phyloP scores from a whole-genome alignment of 2,797 vertebrate species.

The Rhyacichthys aspro region DNA sequence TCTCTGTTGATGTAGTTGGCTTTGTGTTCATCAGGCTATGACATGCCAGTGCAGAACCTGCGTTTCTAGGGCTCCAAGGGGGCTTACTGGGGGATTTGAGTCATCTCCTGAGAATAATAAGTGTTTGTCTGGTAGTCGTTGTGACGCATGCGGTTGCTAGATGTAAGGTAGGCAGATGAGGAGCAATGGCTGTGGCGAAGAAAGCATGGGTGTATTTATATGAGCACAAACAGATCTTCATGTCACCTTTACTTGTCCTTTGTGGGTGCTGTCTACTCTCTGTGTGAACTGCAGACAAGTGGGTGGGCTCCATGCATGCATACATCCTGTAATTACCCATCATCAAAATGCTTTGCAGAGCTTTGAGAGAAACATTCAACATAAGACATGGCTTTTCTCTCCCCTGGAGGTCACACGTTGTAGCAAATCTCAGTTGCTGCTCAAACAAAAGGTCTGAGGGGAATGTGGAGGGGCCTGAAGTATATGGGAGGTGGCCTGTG shows the following conservation, averaged over 20 bases:
- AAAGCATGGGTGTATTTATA: neutral
- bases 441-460: slow-evolving; percentile 35
- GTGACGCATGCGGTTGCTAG: slow-evolving; percentile 57
- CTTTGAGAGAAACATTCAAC: slow-evolving; percentile 28
- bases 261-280: slow-evolving; percentile 16
- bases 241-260: slow-evolving; percentile 19
- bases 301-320: slow-evolving; percentile 33
- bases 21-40: slow-evolving; percentile 53
- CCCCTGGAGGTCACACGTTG: slow-evolving; percentile 48
- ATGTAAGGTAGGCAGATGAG: slow-evolving; percentile 38
- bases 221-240: slow-evolving; percentile 1
- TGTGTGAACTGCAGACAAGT: slow-evolving; percentile 32
- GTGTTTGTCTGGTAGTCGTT: slow-evolving; percentile 66
- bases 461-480: slow-evolving; percentile 2
- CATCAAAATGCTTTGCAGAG: slow-evolving; percentile 49
- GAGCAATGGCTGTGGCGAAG: slow-evolving; percentile 15
- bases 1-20: slow-evolving; percentile 18
- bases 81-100: slow-evolving; percentile 58
- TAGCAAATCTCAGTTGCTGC: slow-evolving; percentile 14
- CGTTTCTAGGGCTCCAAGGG: slow-evolving; percentile 58
- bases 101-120: slow-evolving; percentile 61
- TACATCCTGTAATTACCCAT: slow-evolving; percentile 60
- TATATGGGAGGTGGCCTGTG: slow-evolving; percentile 5
- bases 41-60: slow-evolving; percentile 54
- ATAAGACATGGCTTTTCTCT: slow-evolving; percentile 15